Conservation (phyloP, 2,797 vertebrate species). For the Corythornis leucogaster region DNA sequence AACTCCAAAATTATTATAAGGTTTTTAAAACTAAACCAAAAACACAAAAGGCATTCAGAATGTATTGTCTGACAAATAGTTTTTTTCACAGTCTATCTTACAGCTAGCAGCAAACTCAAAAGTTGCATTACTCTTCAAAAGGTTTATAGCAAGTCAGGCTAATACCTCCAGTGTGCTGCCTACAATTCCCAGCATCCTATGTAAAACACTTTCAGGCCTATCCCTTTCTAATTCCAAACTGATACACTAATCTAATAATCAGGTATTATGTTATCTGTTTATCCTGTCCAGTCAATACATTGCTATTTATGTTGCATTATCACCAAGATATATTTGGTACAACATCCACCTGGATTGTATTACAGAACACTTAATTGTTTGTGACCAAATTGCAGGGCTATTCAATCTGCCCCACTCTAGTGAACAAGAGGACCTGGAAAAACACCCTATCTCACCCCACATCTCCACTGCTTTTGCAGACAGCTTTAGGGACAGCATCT, state of each 20-base stretch:
- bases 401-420: not conserved
- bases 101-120: not conserved
- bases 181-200: not conserved
- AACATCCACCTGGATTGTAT: not conserved
- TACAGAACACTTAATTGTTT: constrained; percentile 40
- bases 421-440: not conserved
- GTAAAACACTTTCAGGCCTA: not conserved
- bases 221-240: not conserved
- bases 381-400: not conserved
- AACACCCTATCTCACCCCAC: not conserved
- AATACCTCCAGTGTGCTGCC: not conserved
- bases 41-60: not conserved
- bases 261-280: constrained; percentile 30
- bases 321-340: constrained; percentile 8
- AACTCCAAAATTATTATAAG: rapidly evolving
- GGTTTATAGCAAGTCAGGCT: rapidly evolving
- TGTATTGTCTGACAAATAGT: not conserved
- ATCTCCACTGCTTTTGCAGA: not conserved
- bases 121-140: not conserved
- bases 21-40: not conserved
- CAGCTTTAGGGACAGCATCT: not conserved
- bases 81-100: not conserved
- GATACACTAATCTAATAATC: not conserved
- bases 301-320: constrained; percentile 44
- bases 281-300: constrained; percentile 7